phyloP scores from a whole-genome alignment of 1,140 invertebrate genomes.

The Branchinecta lynchi region DNA sequence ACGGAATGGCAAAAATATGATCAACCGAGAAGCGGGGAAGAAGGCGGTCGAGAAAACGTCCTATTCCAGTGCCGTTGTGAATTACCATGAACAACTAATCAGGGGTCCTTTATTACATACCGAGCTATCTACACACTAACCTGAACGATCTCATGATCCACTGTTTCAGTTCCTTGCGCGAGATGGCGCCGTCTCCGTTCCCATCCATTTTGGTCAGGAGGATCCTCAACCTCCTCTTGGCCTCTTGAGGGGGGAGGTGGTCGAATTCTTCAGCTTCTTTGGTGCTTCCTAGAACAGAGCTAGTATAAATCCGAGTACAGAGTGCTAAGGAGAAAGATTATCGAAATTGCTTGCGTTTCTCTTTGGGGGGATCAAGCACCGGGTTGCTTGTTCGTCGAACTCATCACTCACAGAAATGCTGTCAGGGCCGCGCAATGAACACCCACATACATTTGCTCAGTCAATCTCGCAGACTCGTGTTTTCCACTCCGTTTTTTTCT shows the following conservation, averaged over 20 bases:
- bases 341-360: background rate
- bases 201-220: conserved; percentile 80
- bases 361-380: background rate
- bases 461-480: too few relatives aligned
- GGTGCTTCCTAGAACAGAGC: conserved; percentile 49
- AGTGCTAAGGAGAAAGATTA: too few relatives aligned
- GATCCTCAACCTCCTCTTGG: conserved; percentile 56
- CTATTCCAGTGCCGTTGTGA: too few relatives aligned
- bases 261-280: conserved; percentile 88
- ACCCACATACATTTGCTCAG: too few relatives aligned
- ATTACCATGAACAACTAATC: too few relatives aligned
- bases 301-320: too few relatives aligned
- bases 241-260: conserved; percentile 65
- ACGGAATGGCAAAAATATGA: too few relatives aligned
- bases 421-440: background rate
- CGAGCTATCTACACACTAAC: conserved; percentile 41
- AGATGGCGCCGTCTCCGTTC: conserved; percentile 57
- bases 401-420: background rate
- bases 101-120: too few relatives aligned
- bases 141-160: conserved; percentile 88
- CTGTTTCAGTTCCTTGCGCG: conserved; percentile 62
- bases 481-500: too few relatives aligned
- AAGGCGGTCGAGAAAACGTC: too few relatives aligned
- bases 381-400: background rate
- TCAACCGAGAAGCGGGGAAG: too few relatives aligned